Conservation (phyloP, 2,888 invertebrate genomes). For the Proisotoma minuta region DNA sequence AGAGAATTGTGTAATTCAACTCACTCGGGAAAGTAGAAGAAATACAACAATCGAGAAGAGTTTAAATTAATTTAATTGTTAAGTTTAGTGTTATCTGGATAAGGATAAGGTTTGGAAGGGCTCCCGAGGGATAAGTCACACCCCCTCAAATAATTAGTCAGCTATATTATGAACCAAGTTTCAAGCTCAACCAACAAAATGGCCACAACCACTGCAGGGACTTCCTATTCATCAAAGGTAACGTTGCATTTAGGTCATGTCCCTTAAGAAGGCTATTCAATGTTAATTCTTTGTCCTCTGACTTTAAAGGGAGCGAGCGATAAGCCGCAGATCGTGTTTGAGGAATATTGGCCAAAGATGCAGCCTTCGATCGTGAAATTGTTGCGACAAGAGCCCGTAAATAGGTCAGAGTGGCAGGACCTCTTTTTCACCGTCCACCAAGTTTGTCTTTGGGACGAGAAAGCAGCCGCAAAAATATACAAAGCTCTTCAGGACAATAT, state of each 20-base stretch:
- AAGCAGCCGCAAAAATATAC: conserved; percentile 77
- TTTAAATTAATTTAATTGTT: too few species aligned
- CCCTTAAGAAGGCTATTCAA: too few species aligned
- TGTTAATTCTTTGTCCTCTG: not conserved
- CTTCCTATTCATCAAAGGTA: not conserved
- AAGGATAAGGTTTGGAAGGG: too few species aligned
- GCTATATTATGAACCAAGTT: not conserved
- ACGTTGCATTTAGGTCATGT: too few species aligned
- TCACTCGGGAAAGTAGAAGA: too few species aligned
- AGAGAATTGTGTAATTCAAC: too few species aligned
- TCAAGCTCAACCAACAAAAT: too few species aligned
- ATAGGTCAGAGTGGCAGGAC: conserved; percentile 95
- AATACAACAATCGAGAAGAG: too few species aligned
- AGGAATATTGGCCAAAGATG: conserved; percentile 96
- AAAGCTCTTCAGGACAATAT: conserved; percentile 88
- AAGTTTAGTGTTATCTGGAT: too few species aligned
- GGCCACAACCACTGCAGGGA: not conserved
- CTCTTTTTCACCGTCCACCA: conserved; percentile 92
- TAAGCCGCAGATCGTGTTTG: conserved; percentile 78
- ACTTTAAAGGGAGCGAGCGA: conserved; percentile 55
- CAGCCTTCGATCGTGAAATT: conserved; percentile 88
- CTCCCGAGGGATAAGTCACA: too few species aligned
- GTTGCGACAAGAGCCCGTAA: conserved; percentile 87
- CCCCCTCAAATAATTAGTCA: too few species aligned
- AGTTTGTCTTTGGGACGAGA: conserved; percentile 96